Base-by-base conservation (phyloP, 2,797 vertebrate species). In the Xerus rutilus region DNA sequence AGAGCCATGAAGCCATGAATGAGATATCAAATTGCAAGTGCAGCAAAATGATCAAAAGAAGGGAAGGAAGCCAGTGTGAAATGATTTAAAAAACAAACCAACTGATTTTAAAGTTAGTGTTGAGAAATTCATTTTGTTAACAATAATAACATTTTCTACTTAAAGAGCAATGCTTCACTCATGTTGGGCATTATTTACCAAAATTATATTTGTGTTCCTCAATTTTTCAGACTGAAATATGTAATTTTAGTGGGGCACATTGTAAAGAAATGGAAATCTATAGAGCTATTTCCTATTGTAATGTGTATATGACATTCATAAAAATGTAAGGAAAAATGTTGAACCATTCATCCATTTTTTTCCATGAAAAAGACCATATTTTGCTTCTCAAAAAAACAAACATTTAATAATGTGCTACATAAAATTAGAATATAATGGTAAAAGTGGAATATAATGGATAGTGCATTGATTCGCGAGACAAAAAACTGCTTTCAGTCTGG, bases 1-100 rank as follows among this genome's bases (percentile, higher is more conserved):
- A 98, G 96, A 92, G 93, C 96, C 96, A n/a, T 64, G 97, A 98
- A 98, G 93, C 96, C 96, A 32, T 67, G 97, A 98, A 98, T 98
- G 98, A 98, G 97, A 96, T 93, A 97, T 97, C 97, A 98, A 97
- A 96, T 86, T 15, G 30, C 59, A 77, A 96, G 69, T 95, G 94
- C 83, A 23, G 11, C 96, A 87, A 92, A 96, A 96, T n/a, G 15
- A 90, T 97, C 93, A 94, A 57, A 95, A 69, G 25, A 77, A 49
- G 20, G 30, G 47, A 82, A 30, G 70, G 69, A 84, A 93, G 65
- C 35, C 49, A 5, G n/a, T 3, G 67, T 21, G 62, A 52, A 73
- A 45, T 3, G 65, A 78, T 69, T 47, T 88, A 35, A 65, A 93
- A 77, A 78, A 59, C 62, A 62, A 52, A 64, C 3, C 1, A 57